phyloP scores from a whole-genome alignment of 2,113 vertebrate species.

The Cavia porcellus region DNA sequence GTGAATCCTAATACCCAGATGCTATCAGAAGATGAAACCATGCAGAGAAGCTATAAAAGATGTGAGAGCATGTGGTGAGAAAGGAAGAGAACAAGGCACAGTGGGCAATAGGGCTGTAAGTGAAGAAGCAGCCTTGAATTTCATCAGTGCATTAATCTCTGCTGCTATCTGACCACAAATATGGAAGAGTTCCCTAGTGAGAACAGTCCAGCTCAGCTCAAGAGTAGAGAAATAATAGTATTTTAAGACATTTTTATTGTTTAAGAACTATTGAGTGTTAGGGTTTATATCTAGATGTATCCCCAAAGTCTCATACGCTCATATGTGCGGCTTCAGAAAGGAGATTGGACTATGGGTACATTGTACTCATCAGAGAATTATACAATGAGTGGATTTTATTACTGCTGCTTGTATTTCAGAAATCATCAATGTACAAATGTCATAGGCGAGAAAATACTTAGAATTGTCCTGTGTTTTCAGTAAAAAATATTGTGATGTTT shows the following conservation, averaged over 20 bases:
- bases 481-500: background rate
- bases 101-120: background rate
- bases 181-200: background rate
- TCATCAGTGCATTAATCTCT: background rate
- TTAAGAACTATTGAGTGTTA: background rate
- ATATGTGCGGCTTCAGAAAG: background rate
- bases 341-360: background rate
- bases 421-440: slow-evolving; percentile 16
- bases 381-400: slow-evolving; percentile 8
- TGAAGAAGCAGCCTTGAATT: background rate
- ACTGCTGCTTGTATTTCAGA: slow-evolving; percentile 16
- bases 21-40: background rate
- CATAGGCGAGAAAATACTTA: slow-evolving; percentile 50
- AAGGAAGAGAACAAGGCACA: background rate
- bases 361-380: background rate
- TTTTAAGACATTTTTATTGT: background rate
- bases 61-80: background rate
- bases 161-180: background rate
- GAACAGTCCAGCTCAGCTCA: background rate
- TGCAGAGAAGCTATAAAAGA: background rate
- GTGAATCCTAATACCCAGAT: background rate
- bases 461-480: slow-evolving; percentile 33
- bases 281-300: background rate
- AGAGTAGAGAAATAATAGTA: background rate
- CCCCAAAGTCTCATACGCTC: background rate